Conservation (phyloP, 2,888 invertebrate species). For the Syritta pipiens region DNA sequence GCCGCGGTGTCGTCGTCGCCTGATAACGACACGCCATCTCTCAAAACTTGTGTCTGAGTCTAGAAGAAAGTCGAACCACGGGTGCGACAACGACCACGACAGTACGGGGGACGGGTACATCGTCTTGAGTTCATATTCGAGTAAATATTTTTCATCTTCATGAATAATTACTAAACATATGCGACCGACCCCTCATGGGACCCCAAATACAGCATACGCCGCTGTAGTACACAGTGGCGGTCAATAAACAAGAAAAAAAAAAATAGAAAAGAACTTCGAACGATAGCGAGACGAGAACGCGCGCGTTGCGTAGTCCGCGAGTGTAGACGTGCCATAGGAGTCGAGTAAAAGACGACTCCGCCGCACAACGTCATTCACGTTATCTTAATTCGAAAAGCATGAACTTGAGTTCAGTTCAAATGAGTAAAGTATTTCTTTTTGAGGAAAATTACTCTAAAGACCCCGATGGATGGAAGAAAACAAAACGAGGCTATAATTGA, state of each 20-base stretch:
- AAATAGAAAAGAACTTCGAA: neutral
- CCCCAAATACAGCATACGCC: too few species aligned
- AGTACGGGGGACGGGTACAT: neutral
- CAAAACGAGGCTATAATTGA: constrained; percentile 7
- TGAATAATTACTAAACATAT: neutral
- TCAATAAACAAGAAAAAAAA: neutral
- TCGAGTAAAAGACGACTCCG: neutral
- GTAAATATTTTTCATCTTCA: constrained; percentile 4
- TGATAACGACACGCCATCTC: neutral
- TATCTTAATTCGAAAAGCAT: constrained; percentile 17
- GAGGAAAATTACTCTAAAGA: neutral
- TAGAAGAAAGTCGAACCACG: neutral
- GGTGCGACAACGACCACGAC: too few species aligned
- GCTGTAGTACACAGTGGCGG: neutral
- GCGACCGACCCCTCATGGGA: constrained; percentile 2
- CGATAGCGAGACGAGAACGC: neutral
- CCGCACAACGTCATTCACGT: constrained; percentile 17
- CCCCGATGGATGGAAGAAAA: neutral
- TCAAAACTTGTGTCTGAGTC: neutral
- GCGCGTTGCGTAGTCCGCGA: constrained; percentile 13
- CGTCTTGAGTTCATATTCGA: neutral
- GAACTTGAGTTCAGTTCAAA: constrained; percentile 24
- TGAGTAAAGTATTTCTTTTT: neutral
- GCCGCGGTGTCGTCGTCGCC: too few species aligned
- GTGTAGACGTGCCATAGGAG: neutral